Conservation (phyloP, 2,797 vertebrate species). For the Ciconia nigra region DNA sequence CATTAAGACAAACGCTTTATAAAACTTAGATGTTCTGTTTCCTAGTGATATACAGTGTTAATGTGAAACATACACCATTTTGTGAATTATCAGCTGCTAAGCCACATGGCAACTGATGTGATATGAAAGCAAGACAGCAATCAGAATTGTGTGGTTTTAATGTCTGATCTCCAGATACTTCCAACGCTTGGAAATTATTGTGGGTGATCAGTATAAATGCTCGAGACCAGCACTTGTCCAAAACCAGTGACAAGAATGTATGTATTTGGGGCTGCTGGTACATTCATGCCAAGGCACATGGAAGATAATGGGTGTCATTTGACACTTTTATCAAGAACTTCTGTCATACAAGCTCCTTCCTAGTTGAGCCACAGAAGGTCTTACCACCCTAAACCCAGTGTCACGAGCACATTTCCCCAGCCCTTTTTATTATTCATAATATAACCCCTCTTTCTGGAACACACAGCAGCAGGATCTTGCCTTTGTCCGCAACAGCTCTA, state of each 20-base stretch:
- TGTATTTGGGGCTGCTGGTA: neutral
- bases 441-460: neutral
- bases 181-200: neutral
- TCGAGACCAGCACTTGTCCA: neutral
- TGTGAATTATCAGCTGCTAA: slow-evolving; percentile 22
- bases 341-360: neutral
- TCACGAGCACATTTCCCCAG: neutral
- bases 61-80: neutral
- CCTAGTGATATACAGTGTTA: neutral
- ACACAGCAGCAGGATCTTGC: neutral
- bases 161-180: neutral
- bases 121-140: neutral
- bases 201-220: neutral
- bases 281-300: neutral
- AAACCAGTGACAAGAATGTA: neutral
- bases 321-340: neutral
- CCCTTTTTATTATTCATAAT: neutral
- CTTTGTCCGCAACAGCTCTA: neutral
- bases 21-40: neutral
- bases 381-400: neutral
- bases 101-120: neutral
- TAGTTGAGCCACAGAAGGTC: neutral
- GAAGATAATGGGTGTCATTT: neutral
- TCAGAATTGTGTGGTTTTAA: neutral
- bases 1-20: neutral